These are phyloP conservation scores for Ichneumoninae sp. DNA, from an alignment of 2,888 invertebrate species.

Conservation along the genomic window DNA sequence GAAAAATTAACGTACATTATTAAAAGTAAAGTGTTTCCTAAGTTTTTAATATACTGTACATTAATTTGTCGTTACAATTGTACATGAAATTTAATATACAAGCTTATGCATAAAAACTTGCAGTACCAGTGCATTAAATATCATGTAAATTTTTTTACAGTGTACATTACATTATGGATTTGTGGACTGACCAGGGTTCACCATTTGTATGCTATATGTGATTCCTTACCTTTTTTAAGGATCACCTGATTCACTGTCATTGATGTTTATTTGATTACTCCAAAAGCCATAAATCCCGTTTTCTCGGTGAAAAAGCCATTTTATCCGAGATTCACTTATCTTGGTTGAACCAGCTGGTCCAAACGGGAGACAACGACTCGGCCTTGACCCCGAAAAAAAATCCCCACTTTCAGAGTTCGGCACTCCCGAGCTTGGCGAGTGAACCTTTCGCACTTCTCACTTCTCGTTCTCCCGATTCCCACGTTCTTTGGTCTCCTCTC, in stretches of 20 bases:
- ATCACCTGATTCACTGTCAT: neutral
- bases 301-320: neutral
- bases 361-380: slow-evolving; percentile 10
- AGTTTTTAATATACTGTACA: no score
- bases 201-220: no score
- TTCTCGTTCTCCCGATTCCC: slow-evolving; percentile 1
- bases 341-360: slow-evolving; percentile 30
- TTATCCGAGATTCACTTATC: neutral
- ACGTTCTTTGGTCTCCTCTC: slow-evolving; percentile 9
- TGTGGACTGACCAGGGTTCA: no score
- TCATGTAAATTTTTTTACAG: no score
- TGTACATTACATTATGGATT: no score
- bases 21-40: no score
- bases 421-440: neutral
- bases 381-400: slow-evolving; percentile 25
- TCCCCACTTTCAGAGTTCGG: neutral
- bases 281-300: neutral
- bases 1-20: no score
- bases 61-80: no score
- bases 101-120: no score
- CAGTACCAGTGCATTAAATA: no score
- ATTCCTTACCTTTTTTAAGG: no score
- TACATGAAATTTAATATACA: no score
- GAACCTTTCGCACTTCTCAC: slow-evolving; percentile 4
- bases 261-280: neutral